Evolutionary conservation across 2,888 invertebrate species (phyloP).

Genomic region (Drosophila koepferae): DNA sequence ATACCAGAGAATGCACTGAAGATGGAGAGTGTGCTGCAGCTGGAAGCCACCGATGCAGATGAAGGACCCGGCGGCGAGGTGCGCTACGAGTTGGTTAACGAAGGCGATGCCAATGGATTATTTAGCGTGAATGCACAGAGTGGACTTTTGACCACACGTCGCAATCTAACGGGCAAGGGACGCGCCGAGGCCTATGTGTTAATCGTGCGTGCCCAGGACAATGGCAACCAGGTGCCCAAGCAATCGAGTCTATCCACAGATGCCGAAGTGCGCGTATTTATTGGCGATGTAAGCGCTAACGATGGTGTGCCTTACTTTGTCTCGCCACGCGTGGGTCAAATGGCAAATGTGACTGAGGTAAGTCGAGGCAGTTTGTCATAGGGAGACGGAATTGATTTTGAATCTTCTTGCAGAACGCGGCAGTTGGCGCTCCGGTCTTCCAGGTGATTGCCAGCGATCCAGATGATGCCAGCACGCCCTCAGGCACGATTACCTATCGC

Average conservation of each 20-base stretch:
- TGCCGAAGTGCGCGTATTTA: slow-evolving; percentile 88
- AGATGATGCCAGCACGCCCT: slow-evolving; percentile 91
- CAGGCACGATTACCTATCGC: slow-evolving; percentile 90
- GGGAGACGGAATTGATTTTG: no score
- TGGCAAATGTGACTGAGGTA: slow-evolving; percentile 90
- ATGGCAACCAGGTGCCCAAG: slow-evolving; percentile 87
- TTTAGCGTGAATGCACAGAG: slow-evolving; percentile 89
- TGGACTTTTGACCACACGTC: slow-evolving; percentile 89
- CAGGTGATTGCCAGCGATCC: slow-evolving; percentile 92
- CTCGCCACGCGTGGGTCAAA: slow-evolving; percentile 89
- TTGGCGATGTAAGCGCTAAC: slow-evolving; percentile 92
- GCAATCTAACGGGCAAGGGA: slow-evolving; percentile 90
- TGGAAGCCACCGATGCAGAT: slow-evolving; percentile 91
- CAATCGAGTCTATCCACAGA: slow-evolving; percentile 87
- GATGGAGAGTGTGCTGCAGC: slow-evolving; percentile 88
- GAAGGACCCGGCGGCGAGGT: slow-evolving; percentile 90
- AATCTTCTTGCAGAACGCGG: slow-evolving; percentile 87
- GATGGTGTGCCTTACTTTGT: slow-evolving; percentile 92
- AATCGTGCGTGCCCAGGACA: slow-evolving; percentile 89
- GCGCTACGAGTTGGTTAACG: slow-evolving; percentile 90
- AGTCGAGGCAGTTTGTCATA: background rate
- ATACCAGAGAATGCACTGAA: slow-evolving; percentile 90
- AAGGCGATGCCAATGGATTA: slow-evolving; percentile 90
- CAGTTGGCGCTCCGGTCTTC: slow-evolving; percentile 90
- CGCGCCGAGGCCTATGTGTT: slow-evolving; percentile 90